Conservation (phyloP, 2,888 invertebrate genomes). For the Acanthococcus lagerstroemiae region DNA sequence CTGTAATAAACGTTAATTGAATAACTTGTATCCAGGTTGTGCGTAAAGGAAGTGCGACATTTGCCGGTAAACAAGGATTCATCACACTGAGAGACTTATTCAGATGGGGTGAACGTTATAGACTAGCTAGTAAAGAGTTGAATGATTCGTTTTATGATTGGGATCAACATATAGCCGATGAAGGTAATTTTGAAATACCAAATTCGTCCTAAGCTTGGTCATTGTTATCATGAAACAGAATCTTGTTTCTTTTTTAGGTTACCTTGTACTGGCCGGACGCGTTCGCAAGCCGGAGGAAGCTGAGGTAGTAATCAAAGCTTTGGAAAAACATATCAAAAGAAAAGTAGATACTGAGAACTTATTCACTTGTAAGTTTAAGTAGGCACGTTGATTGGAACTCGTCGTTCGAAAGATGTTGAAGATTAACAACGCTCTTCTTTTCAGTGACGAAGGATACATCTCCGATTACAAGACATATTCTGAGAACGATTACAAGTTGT, state of each 20-base stretch:
- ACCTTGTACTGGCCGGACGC: constrained; percentile 83
- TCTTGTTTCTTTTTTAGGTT: constrained; percentile 49
- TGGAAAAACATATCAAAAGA: constrained; percentile 69
- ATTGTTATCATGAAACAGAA: too few species aligned
- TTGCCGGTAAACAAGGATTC: constrained; percentile 80
- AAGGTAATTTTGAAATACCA: too few species aligned
- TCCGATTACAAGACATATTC: constrained; percentile 59
- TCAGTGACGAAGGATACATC: constrained; percentile 51
- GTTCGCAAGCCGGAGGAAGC: constrained; percentile 77
- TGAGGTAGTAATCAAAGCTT: constrained; percentile 64
- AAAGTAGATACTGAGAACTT: constrained; percentile 58
- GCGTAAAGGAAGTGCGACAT: constrained; percentile 74
- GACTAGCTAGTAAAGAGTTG: constrained; percentile 54
- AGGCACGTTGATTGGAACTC: too few species aligned
- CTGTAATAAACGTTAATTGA: constrained; percentile 14
- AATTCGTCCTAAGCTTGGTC: too few species aligned
- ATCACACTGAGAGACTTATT: constrained; percentile 92
- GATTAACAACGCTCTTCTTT: constrained; percentile 31
- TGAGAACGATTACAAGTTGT: constrained; percentile 54
- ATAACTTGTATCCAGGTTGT: constrained; percentile 44
- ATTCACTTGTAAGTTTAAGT: constrained; percentile 53
- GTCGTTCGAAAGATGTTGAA: not conserved
- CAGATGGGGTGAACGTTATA: constrained; percentile 92
- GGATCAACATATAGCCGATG: constrained; percentile 94
- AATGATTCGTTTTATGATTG: constrained; percentile 69